phyloP scores from a whole-genome alignment of 2,888 invertebrate species.

The Bhutanitis thaidina region DNA sequence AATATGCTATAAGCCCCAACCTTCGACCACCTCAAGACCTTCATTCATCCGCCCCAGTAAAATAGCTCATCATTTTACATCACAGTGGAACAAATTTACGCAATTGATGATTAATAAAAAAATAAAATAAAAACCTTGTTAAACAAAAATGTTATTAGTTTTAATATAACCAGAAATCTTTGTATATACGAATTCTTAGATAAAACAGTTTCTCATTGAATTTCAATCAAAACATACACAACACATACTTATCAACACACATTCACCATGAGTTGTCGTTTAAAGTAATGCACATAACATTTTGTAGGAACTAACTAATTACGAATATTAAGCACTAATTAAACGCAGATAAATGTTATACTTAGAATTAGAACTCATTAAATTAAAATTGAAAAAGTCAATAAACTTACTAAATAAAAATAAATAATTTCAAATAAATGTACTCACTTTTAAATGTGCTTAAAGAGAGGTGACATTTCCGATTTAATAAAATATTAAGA shows the following conservation, averaged over 20 bases:
- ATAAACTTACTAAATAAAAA: constrained; percentile 10
- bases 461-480: background rate
- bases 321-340: constrained; percentile 7
- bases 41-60: too few relatives aligned
- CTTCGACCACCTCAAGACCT: too few relatives aligned
- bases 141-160: too few relatives aligned
- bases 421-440: constrained; percentile 8
- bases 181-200: too few relatives aligned
- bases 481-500: background rate
- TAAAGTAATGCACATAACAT: background rate
- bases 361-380: constrained; percentile 6
- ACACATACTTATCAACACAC: background rate
- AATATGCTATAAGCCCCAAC: too few relatives aligned
- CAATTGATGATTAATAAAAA: too few relatives aligned
- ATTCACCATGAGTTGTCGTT: background rate
- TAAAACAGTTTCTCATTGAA: constrained; percentile 1
- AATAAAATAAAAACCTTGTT: too few relatives aligned
- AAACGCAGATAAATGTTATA: constrained; percentile 6
- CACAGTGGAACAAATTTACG: too few relatives aligned
- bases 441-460: background rate
- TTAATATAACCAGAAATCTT: too few relatives aligned
- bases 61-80: too few relatives aligned
- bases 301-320: constrained; percentile 2
- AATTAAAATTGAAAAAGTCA: background rate
- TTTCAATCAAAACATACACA: background rate